Evolutionary conservation across 2,797 vertebrate genomes (phyloP), one percentile per base, ranked within the genome.

Genomic region (Thalassophryne amazonica): DNA sequence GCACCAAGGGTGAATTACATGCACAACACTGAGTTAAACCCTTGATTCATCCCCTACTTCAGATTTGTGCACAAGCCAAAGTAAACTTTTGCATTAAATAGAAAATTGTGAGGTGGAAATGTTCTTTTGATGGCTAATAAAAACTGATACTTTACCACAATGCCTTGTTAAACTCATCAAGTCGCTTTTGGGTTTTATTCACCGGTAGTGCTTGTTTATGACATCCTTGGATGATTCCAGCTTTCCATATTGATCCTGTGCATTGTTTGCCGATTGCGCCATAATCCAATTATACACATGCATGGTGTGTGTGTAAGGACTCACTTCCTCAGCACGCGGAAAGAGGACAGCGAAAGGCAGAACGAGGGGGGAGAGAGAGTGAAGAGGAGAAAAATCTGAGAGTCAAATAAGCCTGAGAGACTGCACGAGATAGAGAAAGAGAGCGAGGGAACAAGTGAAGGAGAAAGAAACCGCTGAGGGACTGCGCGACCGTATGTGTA

Each of bases 241-340:
- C 29, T 8, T 47, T 65, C 43, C 17, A 25, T 62, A 76, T 73
- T 78, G 73, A 88, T 87, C 76, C 68, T 7, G n/a, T 24, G 51
- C 62, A 57, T 69, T 52, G 81, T 87, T 87, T 82, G 68, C 75
- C 67, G 70, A 87, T 85, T 84, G 80, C 34, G 73, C 72, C 60
- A 69, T 86, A 86, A 87, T 85, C 77, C 80, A 86, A 80, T 88
- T 88, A 83, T 72, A n/a, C n/a, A n/a, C n/a, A n/a, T 68, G 68
- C 57, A 22, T 38, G 32, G 50, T 45, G 46, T 55, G 55, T 37
- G 55, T 58, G 41, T 60, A 57, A 59, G 75, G 71, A 72, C 56
- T 64, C 67, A 49, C 57, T 62, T 78, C 27, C 57, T 73, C 61
- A 63, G 52, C 57, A 41, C 69, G 61, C 39, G 61, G 55, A 33